phyloP scores from a whole-genome alignment of 2,113 vertebrate genomes.

The Bambusicola thoracicus region DNA sequence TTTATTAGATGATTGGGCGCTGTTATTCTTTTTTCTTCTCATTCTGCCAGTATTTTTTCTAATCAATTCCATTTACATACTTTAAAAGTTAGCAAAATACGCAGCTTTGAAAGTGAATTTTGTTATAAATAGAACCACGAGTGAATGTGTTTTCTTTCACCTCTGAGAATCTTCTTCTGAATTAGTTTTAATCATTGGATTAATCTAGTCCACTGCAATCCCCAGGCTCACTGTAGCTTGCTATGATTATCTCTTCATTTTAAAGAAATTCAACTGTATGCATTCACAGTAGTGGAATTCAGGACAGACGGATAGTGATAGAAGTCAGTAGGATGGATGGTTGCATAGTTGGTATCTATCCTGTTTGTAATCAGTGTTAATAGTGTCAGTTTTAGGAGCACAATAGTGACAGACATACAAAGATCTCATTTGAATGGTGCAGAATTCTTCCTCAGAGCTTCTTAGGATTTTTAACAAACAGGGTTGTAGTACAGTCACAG shows the following conservation, averaged over 20 bases:
- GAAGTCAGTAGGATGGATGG: not conserved
- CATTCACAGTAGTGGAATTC: not conserved
- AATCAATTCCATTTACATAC: not conserved
- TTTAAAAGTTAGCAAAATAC: not conserved
- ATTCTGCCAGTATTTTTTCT: not conserved
- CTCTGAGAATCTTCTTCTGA: not conserved
- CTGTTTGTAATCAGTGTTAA: not conserved
- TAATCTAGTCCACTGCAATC: not conserved
- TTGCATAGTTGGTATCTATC: not conserved
- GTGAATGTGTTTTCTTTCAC: not conserved
- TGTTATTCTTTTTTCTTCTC: not conserved
- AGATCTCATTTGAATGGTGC: not conserved
- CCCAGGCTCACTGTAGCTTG: not conserved
- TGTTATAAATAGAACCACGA: not conserved
- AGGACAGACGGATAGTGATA: not conserved
- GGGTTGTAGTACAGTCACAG: not conserved
- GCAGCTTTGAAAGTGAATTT: not conserved
- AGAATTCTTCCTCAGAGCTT: not conserved
- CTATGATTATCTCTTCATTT: not conserved
- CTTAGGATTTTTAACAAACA: not conserved
- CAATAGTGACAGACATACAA: not conserved
- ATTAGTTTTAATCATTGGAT: not conserved
- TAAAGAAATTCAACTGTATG: not conserved
- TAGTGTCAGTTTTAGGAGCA: not conserved
- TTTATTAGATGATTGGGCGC: not conserved